phyloP scores from a whole-genome alignment of 92 coral and sea anemone species.

The Anthopleura xanthogrammica region DNA sequence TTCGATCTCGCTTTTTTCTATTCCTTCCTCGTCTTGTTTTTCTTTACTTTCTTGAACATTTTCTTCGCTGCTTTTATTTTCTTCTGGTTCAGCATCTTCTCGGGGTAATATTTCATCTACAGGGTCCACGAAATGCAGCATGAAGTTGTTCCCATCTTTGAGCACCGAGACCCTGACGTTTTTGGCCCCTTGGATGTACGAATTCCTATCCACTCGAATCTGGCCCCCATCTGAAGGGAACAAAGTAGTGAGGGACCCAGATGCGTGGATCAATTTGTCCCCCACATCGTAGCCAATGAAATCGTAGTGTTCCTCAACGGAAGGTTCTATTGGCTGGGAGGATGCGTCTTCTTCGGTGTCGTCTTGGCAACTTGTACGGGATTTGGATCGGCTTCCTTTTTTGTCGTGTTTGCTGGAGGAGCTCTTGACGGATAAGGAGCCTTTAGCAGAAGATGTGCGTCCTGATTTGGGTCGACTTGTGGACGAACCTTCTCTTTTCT shows the following conservation, averaged over 20 bases:
- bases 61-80: constrained; percentile 21
- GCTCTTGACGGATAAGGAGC: constrained; percentile 72
- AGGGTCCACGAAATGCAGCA: constrained; percentile 86
- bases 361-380: constrained; percentile 53
- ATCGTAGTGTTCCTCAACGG: constrained; percentile 60
- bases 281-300: constrained; percentile 98
- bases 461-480: constrained; percentile 73
- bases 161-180: constrained; percentile 74
- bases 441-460: constrained; percentile 79
- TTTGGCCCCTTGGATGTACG: constrained; percentile 77
- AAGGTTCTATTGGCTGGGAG: constrained; percentile 38
- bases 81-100: constrained; percentile 56
- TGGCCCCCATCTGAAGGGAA: constrained; percentile 96
- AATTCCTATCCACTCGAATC: constrained; percentile 71
- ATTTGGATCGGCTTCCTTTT: constrained; percentile 54
- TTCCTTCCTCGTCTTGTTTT: constrained; percentile 48
- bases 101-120: constrained; percentile 64
- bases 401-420: constrained; percentile 63
- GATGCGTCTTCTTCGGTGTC: constrained; percentile 58
- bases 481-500: constrained; percentile 74
- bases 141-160: constrained; percentile 87
- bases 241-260: constrained; percentile 85
- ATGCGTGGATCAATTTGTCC: constrained; percentile 85
- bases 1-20: constrained; percentile 83
- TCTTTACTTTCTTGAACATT: constrained; percentile 31